Conservation (phyloP, 2,888 invertebrate species). For the Melangyna quadrimaculata region DNA sequence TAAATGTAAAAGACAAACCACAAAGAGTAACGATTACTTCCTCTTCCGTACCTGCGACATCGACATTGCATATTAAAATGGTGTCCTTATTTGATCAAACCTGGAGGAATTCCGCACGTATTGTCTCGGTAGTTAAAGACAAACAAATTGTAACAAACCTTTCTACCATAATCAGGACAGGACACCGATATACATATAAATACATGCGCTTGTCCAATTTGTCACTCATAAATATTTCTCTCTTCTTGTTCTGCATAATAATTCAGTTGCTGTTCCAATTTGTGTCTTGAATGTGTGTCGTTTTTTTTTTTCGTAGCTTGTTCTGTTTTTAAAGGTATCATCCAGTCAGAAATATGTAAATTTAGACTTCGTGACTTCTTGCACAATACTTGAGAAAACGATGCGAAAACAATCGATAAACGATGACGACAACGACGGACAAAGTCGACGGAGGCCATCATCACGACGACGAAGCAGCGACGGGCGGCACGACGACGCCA, state of each 20-base stretch:
- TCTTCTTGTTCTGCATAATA: conserved; percentile 56
- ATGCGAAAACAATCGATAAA: conserved; percentile 55
- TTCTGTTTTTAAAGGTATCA: conserved; percentile 21
- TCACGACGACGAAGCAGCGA: background rate
- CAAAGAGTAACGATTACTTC: conserved; percentile 13
- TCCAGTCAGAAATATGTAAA: conserved; percentile 60
- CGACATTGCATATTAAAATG: conserved; percentile 6
- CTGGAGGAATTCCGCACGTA: conserved; percentile 12
- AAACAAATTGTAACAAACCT: conserved; percentile 13
- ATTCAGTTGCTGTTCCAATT: conserved; percentile 63
- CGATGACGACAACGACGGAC: conserved; percentile 31
- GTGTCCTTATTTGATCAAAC: conserved; percentile 4
- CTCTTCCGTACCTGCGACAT: conserved; percentile 16
- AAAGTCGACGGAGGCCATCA: conserved; percentile 23
- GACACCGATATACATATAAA: too few species aligned
- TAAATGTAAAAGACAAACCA: background rate
- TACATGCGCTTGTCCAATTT: conserved; percentile 54
- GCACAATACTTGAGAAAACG: conserved; percentile 40
- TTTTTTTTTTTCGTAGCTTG: background rate
- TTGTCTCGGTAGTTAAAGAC: background rate
- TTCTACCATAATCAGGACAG: background rate
- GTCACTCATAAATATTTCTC: conserved; percentile 55
- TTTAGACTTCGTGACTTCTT: conserved; percentile 69
- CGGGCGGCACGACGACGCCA: background rate
- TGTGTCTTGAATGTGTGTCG: conserved; percentile 27